Base-by-base conservation (phyloP, 2,113 vertebrate species). In the Psettodes erumei region DNA sequence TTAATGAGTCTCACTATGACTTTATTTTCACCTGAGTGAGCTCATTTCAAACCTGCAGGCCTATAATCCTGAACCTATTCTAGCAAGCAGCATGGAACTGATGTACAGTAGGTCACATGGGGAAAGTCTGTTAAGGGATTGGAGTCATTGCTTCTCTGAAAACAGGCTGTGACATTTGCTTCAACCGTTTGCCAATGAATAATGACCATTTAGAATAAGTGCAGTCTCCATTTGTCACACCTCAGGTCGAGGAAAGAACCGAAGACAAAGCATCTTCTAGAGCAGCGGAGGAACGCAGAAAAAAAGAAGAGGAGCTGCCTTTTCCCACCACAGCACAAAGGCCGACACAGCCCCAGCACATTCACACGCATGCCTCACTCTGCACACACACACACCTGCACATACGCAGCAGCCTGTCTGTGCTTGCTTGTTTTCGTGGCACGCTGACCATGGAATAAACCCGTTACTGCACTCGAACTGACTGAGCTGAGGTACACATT, bases 201-300 rank as follows among this genome's bases (percentile, higher is more conserved):
- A 59, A 53, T 51, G 16, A 60, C 2, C 16, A 5, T 54, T 47
- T 25, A 5, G 9, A 62, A 19, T 1, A 19, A 42, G 18, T 37
- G 54, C 40, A 42, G 27, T 51, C 53, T 47, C 10, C 38, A 23
- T 79, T 43, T 63, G 32, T 78, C 63, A 51, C 0, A 77, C 61
- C 54, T 81, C 61, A 99, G 97, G 95, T 86, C 96, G 96, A 84
- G 96, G 96, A 74, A 98, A 98, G 90, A 96, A 92, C 94, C 93
- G 97, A 74, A 89, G 97, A 68, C 97, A 99, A 86, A 98, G 97
- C 80, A 96, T 99, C 92, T 98, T 99, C 95, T 98, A 95, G 91
- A 92, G 0, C 30, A 64, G 56, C 35, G 37, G 59, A 66, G 23
- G 47, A 62, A 13, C 21, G 5, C 33, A 80, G 56, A 78, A 27